Base-by-base conservation (phyloP, 2,113 vertebrate species). In the Spilogale gracilis region DNA sequence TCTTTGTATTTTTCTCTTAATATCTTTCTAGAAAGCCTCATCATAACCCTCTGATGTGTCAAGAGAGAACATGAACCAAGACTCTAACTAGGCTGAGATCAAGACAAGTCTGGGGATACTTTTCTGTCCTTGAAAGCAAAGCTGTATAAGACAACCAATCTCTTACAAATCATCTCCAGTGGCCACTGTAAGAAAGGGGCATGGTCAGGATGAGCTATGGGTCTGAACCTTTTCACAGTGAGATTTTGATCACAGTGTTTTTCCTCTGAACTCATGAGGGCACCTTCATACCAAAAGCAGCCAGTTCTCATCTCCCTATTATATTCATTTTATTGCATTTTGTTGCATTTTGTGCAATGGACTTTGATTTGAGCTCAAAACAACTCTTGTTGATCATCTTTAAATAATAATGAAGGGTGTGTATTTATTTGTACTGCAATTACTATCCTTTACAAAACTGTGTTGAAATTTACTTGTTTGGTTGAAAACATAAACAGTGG, bases 131-230 rank as follows among this genome's bases (percentile, higher is more conserved):
- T 82, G 65, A 83, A 54, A 50, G 54, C 21, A 65, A 13, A 3
- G 2, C 43, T n/a, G 14, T 5, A 0, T 32, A 61, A 80, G 38
- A 56, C 18, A 63, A 56, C 4, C 3, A 6, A 3, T 60, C 48
- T 89, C 87, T 54, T 87, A 12, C 5, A 50, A 63, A 45, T 3
- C 45, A 58, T 88, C 45, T 12, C 30, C 7, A 20, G 10, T 2
- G 17, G 3, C 25, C 16, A 25, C 20, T 3, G 1, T 16, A 38
- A 61, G 74, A 95, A 85, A 21, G 0, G 5, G 50, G 14, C 3
- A 2, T 1, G 3, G 45, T 3, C 2, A 80, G 50, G 43, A 38
- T 23, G 17, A 27, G 6, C 10, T 3, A 12, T 8, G 4, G 7
- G 17, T 20, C 3, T 86, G 32, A 21, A 32, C 9, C 11, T 17